Evolutionary conservation across 1,140 invertebrate genomes (phyloP).

Genomic region (Drosophila paulistorum): DNA sequence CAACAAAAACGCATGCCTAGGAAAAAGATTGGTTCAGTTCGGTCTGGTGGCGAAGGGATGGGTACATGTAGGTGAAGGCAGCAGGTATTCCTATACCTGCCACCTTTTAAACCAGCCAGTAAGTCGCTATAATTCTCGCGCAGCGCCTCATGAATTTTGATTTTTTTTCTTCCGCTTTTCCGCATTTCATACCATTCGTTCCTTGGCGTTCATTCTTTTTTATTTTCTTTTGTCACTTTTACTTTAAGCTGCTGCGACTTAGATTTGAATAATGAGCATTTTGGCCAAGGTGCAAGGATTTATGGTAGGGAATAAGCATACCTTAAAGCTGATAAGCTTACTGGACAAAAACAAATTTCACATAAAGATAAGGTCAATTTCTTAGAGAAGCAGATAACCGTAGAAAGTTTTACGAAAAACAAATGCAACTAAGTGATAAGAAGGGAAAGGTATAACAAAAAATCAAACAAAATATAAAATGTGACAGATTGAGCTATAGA

Average conservation of each 20-base stretch:
- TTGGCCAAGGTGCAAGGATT: conserved; percentile 48
- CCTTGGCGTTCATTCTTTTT: conserved; percentile 7
- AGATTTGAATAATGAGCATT: conserved; percentile 70
- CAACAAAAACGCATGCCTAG: conserved; percentile 74
- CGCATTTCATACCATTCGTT: conserved; percentile 23
- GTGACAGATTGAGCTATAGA: background rate
- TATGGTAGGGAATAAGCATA: conserved; percentile 26
- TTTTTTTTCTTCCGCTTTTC: conserved; percentile 41
- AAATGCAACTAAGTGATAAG: background rate
- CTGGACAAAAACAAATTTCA: conserved; percentile 30
- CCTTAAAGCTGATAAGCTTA: conserved; percentile 40
- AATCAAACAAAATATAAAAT: background rate
- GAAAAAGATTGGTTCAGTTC: conserved; percentile 16
- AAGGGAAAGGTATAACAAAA: background rate
- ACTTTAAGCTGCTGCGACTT: conserved; percentile 60
- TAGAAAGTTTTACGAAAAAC: background rate
- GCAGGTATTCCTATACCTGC: conserved; percentile 8
- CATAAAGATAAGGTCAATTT: conserved; percentile 5
- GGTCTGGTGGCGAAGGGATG: background rate
- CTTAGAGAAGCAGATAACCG: background rate
- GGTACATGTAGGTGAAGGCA: background rate
- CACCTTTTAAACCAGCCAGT: conserved; percentile 62
- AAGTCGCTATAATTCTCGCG: conserved; percentile 72
- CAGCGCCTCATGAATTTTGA: conserved; percentile 78
- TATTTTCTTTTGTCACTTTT: conserved; percentile 22